phyloP scores from a whole-genome alignment of 2,113 vertebrate genomes.

The Cettia cetti region DNA sequence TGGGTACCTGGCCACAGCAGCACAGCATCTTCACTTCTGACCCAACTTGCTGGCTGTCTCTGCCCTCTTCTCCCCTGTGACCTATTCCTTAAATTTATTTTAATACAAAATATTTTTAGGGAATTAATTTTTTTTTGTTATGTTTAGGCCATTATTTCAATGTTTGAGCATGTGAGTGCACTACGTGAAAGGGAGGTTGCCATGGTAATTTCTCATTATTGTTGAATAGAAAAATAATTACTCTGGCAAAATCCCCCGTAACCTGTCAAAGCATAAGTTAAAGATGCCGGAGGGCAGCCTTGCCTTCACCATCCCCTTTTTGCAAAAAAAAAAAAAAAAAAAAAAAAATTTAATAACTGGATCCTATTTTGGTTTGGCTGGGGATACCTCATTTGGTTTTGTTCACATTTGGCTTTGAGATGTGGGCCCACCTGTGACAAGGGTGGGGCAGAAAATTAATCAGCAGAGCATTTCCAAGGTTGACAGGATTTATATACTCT shows the following conservation, averaged over 20 bases:
- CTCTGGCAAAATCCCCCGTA: conserved; percentile 81
- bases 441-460: conserved; percentile 39
- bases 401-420: background rate
- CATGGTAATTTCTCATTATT: conserved; percentile 89
- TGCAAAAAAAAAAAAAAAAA: background rate
- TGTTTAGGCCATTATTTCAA: conserved; percentile 70
- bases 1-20: background rate
- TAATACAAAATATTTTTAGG: conserved; percentile 64
- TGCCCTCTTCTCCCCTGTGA: conserved; percentile 30
- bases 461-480: background rate
- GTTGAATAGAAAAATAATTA: conserved; percentile 88
- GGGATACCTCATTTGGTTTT: background rate
- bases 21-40: background rate
- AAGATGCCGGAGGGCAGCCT: conserved; percentile 76
- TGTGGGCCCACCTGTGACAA: conserved; percentile 27
- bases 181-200: conserved; percentile 77
- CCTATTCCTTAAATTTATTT: conserved; percentile 62
- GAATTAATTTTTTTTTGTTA: conserved; percentile 55
- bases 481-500: background rate
- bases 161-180: conserved; percentile 68
- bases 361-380: conserved; percentile 15
- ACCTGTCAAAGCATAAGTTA: conserved; percentile 83
- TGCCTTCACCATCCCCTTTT: conserved; percentile 53
- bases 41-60: background rate
- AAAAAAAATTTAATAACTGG: conserved; percentile 32